Evolutionary conservation across 2,888 invertebrate genomes (phyloP), one percentile per base, ranked within the genome.

Genomic region (Drosophila aldrichi): DNA sequence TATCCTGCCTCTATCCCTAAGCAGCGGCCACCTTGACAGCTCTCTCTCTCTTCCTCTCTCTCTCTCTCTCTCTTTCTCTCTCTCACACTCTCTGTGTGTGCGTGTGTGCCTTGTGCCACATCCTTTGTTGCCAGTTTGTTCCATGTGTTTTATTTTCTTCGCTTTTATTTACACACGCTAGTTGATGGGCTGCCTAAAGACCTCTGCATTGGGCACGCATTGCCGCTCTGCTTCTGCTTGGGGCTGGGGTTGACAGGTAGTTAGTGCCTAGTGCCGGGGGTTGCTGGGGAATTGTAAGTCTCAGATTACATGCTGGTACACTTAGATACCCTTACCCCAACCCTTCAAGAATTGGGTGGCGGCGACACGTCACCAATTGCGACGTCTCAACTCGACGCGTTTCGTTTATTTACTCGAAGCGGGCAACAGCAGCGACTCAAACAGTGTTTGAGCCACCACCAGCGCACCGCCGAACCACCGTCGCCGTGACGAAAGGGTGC

Each of bases 241-340:
- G 29, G 48, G 54, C 18, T 36, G 57, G 56, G 46, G 22, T 25
- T 49, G 43, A 36, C 70, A 72, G 68, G 68, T 76, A 67, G 41
- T 71, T 52, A 56, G 44, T 20, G 52, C 46, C 63, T 55, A 44
- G 66, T 18, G 18, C 58, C 64, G 70, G 74, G 81, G 86, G 86
- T 83, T 79, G 81, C 65, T 70, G 18, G n/a, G 58, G 32, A 25
- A 63, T 48, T 65, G 60, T 70, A 64, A 71, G 87, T 79, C 79
- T 87, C 89, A 62, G 77, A 84, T 87, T 87, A 88, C 86, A 87
- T 87, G 89, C 61, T 70, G 86, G 86, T 63, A 49, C 63, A 74
- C 72, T 70, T 58, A 66, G 34, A n/a, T 51, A 34, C 25, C 14
- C 62, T 25, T 18, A 1, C 41, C 18, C 1, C 22, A 7, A 18